Base-by-base conservation (phyloP, 2,888 invertebrate genomes). In the Hyalella azteca region DNA sequence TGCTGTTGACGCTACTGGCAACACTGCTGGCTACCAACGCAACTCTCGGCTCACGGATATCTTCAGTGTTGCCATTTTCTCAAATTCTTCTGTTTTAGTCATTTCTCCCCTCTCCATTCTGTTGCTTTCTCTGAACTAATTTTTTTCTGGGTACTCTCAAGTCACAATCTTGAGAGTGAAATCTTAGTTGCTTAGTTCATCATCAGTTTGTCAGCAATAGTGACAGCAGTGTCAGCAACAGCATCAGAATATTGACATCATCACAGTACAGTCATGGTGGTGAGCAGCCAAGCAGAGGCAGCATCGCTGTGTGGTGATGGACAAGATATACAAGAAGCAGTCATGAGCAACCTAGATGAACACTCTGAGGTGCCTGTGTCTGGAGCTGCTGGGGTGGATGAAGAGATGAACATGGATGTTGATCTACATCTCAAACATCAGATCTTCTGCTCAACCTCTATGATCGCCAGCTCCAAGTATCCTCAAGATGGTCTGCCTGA, bases 1-100 rank as follows among this genome's bases (percentile, higher is more conserved):
- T 66, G 66, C 66, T 66, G 66, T 66, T 66, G 66, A 66, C 66
- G 66, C 66, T 66, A 36, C 66, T 66, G 66, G 66, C 66, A 66
- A 15, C 66, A 66, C 66, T 66, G 66, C 66, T 66, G 66, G 36
- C 66, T 36, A 32, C 29, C 32, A 13, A 36, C 36, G 29, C 36
- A 36, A 66, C 66, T 36, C 29, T 66, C 66, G 19, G 66, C 66
- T 32, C 36, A 36, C 36, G 36, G 36, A 36, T 36, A 66, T 29
- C 66, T 36, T 66, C 36, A 54, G 54, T 4, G 29, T 1, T 54
- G 54, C 50, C 50, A 26, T 54, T 29, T 54, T 54, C 54, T 9
- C 11, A 4, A 7, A 26, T 29, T 54, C 26, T 4, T 32, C 66
- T 66, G 66, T 66, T 66, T 15, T 36, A 7, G 1, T 60, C 36